A percentile compares a stretch with the other conserved stretches of the same genome.
Evolutionary conservation across 2,113 vertebrate species (phyloP).

Genomic region (Siniperca chuatsi): DNA sequence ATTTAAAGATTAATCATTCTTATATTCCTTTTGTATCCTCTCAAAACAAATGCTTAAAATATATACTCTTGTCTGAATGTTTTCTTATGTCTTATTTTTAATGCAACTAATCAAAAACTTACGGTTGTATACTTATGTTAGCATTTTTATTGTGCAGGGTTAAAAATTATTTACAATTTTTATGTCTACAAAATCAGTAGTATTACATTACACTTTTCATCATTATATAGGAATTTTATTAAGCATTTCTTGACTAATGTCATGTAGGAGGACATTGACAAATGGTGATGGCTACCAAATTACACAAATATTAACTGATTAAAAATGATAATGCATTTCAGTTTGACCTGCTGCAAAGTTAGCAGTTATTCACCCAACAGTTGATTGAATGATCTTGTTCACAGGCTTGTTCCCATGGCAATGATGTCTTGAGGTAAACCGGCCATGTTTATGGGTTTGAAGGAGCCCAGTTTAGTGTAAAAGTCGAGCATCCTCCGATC

Average conservation of each 20-base stretch:
- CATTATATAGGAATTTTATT: background rate
- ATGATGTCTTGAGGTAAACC: conserved; percentile 90
- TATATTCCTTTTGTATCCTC: conserved; percentile 54
- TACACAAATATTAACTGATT: background rate
- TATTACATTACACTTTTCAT: background rate
- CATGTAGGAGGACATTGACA: background rate
- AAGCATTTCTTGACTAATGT: background rate
- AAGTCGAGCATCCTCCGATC: conserved; percentile 93
- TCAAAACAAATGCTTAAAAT: conserved; percentile 49
- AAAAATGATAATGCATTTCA: background rate
- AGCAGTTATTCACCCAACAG: background rate
- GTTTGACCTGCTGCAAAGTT: background rate
- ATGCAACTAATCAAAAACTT: conserved; percentile 5
- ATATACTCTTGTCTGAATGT: conserved; percentile 7
- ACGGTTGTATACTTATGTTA: background rate
- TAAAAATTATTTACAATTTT: conserved; percentile 17
- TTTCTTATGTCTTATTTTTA: background rate
- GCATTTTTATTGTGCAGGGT: conserved; percentile 10
- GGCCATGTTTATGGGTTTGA: conserved; percentile 88
- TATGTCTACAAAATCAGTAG: conserved; percentile 25
- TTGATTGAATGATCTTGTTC: conserved; percentile 52
- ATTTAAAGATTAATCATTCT: conserved; percentile 53
- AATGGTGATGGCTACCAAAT: background rate
- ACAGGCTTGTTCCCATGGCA: conserved; percentile 92
- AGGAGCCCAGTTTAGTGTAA: conserved; percentile 91